Base-by-base conservation (phyloP, 1,140 invertebrate genomes). In the Oryctes rhinoceros region DNA sequence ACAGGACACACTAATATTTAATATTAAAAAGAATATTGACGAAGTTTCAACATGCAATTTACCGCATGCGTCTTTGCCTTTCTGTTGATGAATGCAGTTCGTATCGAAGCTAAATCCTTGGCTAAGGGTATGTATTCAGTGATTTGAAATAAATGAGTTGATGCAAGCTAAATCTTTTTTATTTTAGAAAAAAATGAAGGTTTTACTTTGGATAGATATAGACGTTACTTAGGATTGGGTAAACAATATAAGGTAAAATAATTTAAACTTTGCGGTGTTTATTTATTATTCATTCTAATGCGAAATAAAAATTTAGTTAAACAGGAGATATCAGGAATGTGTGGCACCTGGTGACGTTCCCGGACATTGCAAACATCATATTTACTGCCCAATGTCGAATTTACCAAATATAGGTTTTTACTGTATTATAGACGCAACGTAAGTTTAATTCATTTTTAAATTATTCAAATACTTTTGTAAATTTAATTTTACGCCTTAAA, bases 391-490 rank as follows among this genome's bases (percentile, higher is more conserved):
- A n/a, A 87, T 91, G 82, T 89, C 92, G 0, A 89, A 91, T 18
- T 89, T 93, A 79, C 89, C 88, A 79, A 89, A 89, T 49, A 88
- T 93, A 83, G 89, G 93, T 67, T 92, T 93, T 82, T 86, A 92
- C 13, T 94, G 93, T 84, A 89, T 93, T 15, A 93, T 94, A 78
- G 89, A 92, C 78, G 86, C 89, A 65, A 88, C 89, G 92, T 93
- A 86, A 89, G 90, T 88, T 78, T 30, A 30, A 30, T 30, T 30
- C 2, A 30, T 30, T 37, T 18, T 53, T 1, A 7, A 44, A 44
- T 44, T 44, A 44, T 44, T 44, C 5, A 44, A 44, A 44, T 10
- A 44, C 5, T 39, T 39, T 39, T 44, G 9, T 3, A 7, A 44
- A 44, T 44, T 44, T 7, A 44, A 44, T 44, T 44, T 44, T 44